Conservation (phyloP, 2,797 vertebrate species). For the Artibeus lituratus region DNA sequence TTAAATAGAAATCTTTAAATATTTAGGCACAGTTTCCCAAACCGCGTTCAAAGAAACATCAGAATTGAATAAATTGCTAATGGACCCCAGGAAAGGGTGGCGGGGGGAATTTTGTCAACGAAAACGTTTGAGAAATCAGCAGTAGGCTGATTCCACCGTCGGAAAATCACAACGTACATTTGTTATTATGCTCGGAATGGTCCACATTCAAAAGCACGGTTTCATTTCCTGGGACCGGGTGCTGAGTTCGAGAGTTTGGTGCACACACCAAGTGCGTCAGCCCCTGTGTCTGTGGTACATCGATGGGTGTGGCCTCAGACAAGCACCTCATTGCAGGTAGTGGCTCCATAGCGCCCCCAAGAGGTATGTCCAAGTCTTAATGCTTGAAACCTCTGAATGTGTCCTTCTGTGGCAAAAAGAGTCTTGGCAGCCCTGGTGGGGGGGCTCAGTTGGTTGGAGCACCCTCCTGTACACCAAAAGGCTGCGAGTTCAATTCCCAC, state of each 20-base stretch:
- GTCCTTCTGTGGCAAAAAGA: background rate
- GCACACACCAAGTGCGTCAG: rapidly evolving
- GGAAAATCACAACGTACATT: background rate
- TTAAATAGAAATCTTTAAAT: background rate
- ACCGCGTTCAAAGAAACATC: background rate
- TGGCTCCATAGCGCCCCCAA: too few species aligned
- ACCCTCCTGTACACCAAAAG: background rate
- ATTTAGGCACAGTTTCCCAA: background rate
- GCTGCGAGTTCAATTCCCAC: background rate
- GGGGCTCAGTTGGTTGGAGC: background rate
- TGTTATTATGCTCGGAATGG: background rate
- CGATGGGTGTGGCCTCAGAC: background rate
- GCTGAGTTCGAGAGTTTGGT: background rate
- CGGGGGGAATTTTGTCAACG: background rate
- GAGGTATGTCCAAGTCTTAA: background rate
- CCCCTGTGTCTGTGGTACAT: background rate
- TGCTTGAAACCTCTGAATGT: background rate
- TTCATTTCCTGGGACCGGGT: background rate
- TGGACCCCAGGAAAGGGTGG: background rate
- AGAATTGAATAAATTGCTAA: background rate
- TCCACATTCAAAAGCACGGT: background rate
- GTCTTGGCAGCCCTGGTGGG: background rate
- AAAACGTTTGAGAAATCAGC: background rate
- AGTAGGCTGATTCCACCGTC: background rate
- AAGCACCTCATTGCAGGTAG: background rate